Percentiles rank a stretch among this genome's conserved stretches.
These are phyloP conservation scores for Eulemur albifrons DNA, from an alignment of 2,797 vertebrate genomes.

Conservation along the genomic window DNA sequence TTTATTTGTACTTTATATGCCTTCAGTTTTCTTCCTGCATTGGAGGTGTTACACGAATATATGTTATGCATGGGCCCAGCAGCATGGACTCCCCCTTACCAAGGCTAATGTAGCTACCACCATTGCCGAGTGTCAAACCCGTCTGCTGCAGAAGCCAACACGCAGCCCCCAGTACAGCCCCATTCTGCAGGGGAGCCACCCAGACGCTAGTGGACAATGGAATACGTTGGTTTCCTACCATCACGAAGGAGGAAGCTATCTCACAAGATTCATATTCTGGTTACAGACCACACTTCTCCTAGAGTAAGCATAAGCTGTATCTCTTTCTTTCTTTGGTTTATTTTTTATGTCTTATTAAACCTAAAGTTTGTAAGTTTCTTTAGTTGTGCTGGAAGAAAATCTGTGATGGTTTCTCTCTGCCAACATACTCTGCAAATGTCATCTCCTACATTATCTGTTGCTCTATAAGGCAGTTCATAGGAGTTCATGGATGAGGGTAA, in stretches of 20 bases:
- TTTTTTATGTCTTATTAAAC: neutral
- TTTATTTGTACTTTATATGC: neutral
- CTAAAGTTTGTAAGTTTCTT: neutral
- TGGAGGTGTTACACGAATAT: neutral
- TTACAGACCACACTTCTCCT: neutral
- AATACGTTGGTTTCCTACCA: neutral
- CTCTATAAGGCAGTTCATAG: neutral
- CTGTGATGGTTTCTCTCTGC: neutral
- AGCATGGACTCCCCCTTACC: neutral
- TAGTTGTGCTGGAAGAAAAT: neutral
- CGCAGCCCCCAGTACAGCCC: too few species aligned
- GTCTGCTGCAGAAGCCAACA: neutral
- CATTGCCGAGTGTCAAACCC: neutral
- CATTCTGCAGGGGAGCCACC: neutral
- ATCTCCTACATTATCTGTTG: neutral
- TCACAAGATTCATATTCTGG: neutral
- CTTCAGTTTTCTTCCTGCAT: neutral
- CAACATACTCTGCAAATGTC: neutral
- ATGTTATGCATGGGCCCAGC: too few species aligned
- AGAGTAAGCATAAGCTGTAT: neutral
- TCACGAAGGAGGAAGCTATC: neutral
- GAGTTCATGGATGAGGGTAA: neutral
- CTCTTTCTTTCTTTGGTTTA: neutral
- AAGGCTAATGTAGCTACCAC: neutral
- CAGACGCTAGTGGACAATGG: neutral